Conservation (phyloP, 1,140 invertebrate genomes). For the Drosophila bocqueti region DNA sequence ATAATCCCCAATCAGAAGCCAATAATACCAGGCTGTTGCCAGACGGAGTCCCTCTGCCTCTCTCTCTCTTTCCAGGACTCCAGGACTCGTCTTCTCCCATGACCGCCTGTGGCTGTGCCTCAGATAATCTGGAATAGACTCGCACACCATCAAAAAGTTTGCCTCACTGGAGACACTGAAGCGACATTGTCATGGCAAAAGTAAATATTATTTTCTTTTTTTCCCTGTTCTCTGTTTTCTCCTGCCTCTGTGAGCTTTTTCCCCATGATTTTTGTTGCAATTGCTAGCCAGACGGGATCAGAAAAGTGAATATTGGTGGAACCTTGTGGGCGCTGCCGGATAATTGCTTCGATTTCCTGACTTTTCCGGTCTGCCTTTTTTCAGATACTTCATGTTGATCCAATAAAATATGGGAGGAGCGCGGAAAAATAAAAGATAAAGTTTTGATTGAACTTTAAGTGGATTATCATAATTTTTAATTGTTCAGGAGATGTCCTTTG, state of each 20-base stretch:
- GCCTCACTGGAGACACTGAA: slow-evolving; percentile 23
- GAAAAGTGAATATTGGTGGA: slow-evolving; percentile 42
- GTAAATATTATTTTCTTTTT: slow-evolving; percentile 75
- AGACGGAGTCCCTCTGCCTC: slow-evolving; percentile 3
- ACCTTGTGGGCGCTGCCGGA: slow-evolving; percentile 42
- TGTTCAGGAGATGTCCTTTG: slow-evolving; percentile 10
- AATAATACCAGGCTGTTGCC: slow-evolving; percentile 72
- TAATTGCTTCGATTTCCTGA: slow-evolving; percentile 77
- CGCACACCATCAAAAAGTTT: slow-evolving; percentile 65
- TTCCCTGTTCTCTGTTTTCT: slow-evolving; percentile 11
- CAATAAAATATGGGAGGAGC: slow-evolving; percentile 6
- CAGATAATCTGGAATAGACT: slow-evolving; percentile 57
- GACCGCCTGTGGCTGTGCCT: slow-evolving; percentile 23
- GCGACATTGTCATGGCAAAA: slow-evolving; percentile 80
- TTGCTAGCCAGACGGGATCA: slow-evolving; percentile 40
- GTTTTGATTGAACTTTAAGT: slow-evolving; percentile 69
- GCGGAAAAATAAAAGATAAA: slow-evolving; percentile 26
- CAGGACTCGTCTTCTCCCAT: background rate
- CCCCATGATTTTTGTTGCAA: slow-evolving; percentile 46
- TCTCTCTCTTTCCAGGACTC: background rate
- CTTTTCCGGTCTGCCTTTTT: slow-evolving; percentile 42
- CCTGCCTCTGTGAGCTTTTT: slow-evolving; percentile 5
- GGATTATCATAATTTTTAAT: slow-evolving; percentile 66
- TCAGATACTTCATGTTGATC: slow-evolving; percentile 29
- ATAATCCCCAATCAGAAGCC: slow-evolving; percentile 83